Evolutionary conservation across 2,113 vertebrate genomes (phyloP).

Genomic region (Circaetus gallicus): DNA sequence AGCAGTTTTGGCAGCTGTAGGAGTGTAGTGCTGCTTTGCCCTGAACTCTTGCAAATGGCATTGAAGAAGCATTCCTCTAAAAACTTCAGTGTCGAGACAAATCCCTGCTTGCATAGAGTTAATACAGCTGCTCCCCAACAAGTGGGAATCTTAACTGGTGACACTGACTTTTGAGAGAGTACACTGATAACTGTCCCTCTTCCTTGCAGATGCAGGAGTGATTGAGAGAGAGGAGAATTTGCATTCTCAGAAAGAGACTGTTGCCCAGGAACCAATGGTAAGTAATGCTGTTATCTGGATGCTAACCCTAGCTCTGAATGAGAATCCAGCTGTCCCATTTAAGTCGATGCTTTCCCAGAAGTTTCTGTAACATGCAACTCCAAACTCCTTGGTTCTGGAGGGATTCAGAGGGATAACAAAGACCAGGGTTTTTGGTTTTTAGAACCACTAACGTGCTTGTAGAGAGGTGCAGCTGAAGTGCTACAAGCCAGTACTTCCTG

Average conservation of each 20-base stretch:
- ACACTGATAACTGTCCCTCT: neutral
- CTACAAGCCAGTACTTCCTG: neutral
- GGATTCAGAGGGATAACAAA: neutral
- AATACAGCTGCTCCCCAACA: neutral
- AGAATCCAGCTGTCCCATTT: neutral
- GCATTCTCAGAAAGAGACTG: neutral
- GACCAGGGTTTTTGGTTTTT: neutral
- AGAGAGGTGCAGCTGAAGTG: neutral
- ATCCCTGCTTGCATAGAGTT: neutral
- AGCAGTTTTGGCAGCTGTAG: neutral
- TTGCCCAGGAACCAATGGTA: constrained; percentile 32
- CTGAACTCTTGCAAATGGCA: neutral
- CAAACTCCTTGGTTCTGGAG: neutral
- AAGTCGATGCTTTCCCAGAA: neutral
- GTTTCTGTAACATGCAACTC: neutral
- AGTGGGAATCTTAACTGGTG: neutral
- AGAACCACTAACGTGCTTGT: neutral
- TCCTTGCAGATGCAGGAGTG: constrained; percentile 64
- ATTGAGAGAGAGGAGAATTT: constrained; percentile 38
- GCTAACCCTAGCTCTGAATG: neutral
- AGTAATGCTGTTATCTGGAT: neutral
- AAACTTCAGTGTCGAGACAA: neutral
- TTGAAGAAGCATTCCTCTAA: neutral
- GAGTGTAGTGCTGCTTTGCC: neutral
- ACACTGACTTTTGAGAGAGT: neutral